These are phyloP conservation scores for Leptocoma aspasia DNA, from an alignment of 2,113 vertebrate genomes.

Conservation along the genomic window DNA sequence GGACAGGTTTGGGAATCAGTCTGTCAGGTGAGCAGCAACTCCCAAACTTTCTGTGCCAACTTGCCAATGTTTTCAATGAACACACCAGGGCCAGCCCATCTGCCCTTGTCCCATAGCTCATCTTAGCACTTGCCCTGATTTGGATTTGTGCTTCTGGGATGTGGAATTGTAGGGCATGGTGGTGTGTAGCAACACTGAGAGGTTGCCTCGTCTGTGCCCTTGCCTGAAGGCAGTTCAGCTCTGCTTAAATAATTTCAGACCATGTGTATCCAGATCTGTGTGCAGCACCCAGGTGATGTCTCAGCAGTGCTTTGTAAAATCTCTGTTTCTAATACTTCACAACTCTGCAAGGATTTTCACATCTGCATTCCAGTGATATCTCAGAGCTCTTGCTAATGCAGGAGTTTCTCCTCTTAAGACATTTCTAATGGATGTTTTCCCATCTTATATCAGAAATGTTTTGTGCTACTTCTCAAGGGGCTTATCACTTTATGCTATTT, in stretches of 20 bases:
- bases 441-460: not conserved
- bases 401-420: not conserved
- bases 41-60: not conserved
- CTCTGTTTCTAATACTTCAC: not conserved
- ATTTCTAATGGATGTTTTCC: not conserved
- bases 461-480: not conserved
- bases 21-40: not conserved
- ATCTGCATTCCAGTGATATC: not conserved
- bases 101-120: not conserved
- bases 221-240: constrained; percentile 32
- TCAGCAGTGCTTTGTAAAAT: constrained; percentile 17
- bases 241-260: not conserved
- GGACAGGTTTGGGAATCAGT: not conserved
- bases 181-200: not conserved
- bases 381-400: not conserved
- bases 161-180: not conserved
- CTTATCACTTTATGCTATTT: not conserved
- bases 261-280: not conserved
- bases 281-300: constrained; percentile 3
- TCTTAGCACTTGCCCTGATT: not conserved
- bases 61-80: not conserved
- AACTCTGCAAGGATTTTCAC: not conserved
- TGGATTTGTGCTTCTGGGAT: not conserved
- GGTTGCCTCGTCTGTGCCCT: not conserved
- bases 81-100: not conserved